These are phyloP conservation scores for Neomonachus schauinslandi DNA, from an alignment of 2,113 vertebrate genomes.

Conservation along the genomic window DNA sequence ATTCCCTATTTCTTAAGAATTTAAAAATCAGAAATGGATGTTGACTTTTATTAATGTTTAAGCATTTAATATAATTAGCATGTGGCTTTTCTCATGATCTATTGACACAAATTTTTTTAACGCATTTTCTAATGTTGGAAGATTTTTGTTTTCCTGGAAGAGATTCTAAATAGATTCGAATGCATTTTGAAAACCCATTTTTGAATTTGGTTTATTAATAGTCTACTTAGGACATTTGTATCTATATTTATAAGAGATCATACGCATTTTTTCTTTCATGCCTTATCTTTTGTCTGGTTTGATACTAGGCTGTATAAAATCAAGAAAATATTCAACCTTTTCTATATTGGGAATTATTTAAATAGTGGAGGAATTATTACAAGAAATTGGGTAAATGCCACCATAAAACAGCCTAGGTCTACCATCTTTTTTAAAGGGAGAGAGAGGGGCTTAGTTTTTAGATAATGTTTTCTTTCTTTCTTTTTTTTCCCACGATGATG, in stretches of 20 bases:
- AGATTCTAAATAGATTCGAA: neutral
- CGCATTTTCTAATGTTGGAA: neutral
- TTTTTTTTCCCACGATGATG: neutral
- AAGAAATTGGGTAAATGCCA: neutral
- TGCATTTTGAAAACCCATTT: neutral
- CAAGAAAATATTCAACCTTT: neutral
- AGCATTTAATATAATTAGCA: constrained; percentile 19
- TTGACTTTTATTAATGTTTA: constrained; percentile 15
- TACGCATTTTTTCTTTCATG: neutral
- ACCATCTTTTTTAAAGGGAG: neutral
- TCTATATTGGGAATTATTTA: neutral
- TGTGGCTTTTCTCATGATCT: neutral
- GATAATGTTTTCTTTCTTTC: neutral
- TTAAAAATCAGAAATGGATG: constrained; percentile 32
- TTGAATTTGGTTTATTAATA: constrained; percentile 1
- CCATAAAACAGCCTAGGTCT: neutral
- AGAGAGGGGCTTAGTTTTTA: neutral
- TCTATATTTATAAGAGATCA: neutral
- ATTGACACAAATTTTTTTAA: neutral
- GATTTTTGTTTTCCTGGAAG: neutral
- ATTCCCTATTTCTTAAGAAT: neutral
- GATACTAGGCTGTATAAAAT: constrained; percentile 11
- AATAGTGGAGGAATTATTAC: neutral
- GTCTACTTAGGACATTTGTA: neutral
- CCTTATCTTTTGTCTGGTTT: neutral